Base-by-base conservation (phyloP, 2,888 invertebrate genomes). In the Drosophila paramelanica region DNA sequence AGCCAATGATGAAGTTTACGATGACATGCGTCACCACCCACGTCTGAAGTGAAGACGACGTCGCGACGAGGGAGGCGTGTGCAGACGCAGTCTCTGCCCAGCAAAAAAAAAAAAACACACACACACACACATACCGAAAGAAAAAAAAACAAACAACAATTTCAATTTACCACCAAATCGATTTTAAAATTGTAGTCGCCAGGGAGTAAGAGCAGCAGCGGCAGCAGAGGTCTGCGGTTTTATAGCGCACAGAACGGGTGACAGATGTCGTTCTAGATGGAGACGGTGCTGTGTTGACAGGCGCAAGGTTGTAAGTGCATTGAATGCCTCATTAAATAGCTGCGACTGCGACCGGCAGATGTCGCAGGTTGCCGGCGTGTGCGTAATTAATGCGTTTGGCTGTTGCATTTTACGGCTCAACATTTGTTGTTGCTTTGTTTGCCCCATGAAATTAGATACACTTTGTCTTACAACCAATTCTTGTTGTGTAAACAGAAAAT, bases 21-120 rank as follows among this genome's bases (percentile, higher is more conserved):
- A 91, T 91, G 91, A 91, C 91, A 91, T 82, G 89, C 90, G 91
- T 90, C 88, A 89, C 91, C 91, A 90, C 91, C 91, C 90, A 83
- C 79, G 78, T 79, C 80, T 78, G 70, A 45, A 57, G 52, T 58
- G 49, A 67, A 56, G 43, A 74, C 62, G 61, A 56, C 39, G 59
- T 52, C 41, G 61, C 46, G 27, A 27, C 53, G 45, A 52, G 66
- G 62, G 57, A 67, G 73, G 79, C 81, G 84, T 80, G 81, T 72
- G 73, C 84, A 78, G 76, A 73, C 78, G 43, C 33, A 52, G 55
- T 56, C 62, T 53, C n/a, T 38, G 57, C 13, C 23, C 38, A 47
- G 27, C 39, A 67, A 36, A 61, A 57, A 23, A 11, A 59, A 67
- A 36, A 61, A 57, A 23, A 11, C 55, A 27, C 20, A 36, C 7